Percentiles rank a stretch among this genome's conserved stretches.
These are phyloP conservation scores for Holacanthella duospinosa DNA, from an alignment of 2,888 invertebrate genomes.

Conservation along the genomic window DNA sequence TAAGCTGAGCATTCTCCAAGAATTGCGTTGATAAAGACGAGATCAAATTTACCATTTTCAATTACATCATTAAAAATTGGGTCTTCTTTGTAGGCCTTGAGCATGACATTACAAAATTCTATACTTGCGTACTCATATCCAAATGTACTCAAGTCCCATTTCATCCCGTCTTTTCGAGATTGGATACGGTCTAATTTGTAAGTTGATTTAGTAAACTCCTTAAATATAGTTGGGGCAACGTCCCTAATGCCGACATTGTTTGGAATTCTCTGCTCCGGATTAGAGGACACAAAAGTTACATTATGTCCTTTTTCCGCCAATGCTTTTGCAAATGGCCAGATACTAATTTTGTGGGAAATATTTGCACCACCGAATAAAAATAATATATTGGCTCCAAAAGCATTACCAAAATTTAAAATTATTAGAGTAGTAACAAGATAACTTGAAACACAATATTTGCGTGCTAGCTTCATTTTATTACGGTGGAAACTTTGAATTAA, in stretches of 20 bases:
- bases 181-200: not conserved
- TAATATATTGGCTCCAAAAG: not conserved
- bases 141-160: not conserved
- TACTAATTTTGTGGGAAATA: not conserved
- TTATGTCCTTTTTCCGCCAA: not conserved
- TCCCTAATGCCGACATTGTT: not conserved
- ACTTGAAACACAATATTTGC: too few relatives aligned
- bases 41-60: not conserved
- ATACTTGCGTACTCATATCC: not conserved
- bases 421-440: too few relatives aligned
- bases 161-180: not conserved
- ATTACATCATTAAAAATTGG: not conserved
- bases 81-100: not conserved
- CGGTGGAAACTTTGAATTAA: too few relatives aligned
- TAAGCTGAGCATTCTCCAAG: not conserved
- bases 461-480: too few relatives aligned
- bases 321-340: not conserved
- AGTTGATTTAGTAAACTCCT: not conserved
- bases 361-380: not conserved
- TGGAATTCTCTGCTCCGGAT: not conserved
- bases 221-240: not conserved
- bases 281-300: not conserved
- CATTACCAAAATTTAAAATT: not conserved
- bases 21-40: not conserved
- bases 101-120: not conserved